Conservation (phyloP, 2,113 vertebrate genomes). For the Poecile atricapillus region DNA sequence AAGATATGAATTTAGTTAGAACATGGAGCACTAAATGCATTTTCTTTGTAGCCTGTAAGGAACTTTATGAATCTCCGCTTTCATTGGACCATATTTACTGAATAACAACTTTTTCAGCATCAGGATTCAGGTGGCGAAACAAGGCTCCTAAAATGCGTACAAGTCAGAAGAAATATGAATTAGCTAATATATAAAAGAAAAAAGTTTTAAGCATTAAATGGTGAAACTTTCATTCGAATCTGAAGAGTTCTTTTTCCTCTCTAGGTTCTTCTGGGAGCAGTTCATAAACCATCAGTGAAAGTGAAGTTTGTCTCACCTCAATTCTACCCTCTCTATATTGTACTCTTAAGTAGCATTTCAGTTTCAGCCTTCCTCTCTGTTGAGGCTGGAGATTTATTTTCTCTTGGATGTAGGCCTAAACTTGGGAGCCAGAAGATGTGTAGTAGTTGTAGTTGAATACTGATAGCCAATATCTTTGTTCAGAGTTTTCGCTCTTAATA, state of each 20-base stretch:
- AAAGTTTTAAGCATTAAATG: neutral
- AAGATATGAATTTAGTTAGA: neutral
- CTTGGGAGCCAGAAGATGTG: neutral
- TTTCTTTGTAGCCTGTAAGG: slow-evolving; percentile 48
- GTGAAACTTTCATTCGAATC: neutral
- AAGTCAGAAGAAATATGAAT: slow-evolving; percentile 6
- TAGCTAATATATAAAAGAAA: neutral
- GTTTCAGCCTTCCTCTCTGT: slow-evolving; percentile 36
- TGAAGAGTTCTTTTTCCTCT: slow-evolving; percentile 20
- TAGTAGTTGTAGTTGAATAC: neutral
- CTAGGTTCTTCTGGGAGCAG: slow-evolving; percentile 40
- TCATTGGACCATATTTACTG: neutral
- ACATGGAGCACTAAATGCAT: neutral
- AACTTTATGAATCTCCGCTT: neutral
- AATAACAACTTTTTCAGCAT: slow-evolving; percentile 43
- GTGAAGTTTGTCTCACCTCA: neutral
- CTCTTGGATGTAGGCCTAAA: neutral
- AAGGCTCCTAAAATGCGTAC: neutral
- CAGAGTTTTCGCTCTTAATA: neutral
- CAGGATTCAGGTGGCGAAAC: slow-evolving; percentile 15
- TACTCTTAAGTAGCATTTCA: slow-evolving; percentile 19
- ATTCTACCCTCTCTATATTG: neutral
- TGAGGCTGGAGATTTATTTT: slow-evolving; percentile 7
- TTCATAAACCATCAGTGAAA: slow-evolving; percentile 28
- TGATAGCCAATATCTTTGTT: neutral